These are phyloP conservation scores for Drosophila ambigua DNA, from an alignment of 1,140 invertebrate genomes.

Conservation along the genomic window DNA sequence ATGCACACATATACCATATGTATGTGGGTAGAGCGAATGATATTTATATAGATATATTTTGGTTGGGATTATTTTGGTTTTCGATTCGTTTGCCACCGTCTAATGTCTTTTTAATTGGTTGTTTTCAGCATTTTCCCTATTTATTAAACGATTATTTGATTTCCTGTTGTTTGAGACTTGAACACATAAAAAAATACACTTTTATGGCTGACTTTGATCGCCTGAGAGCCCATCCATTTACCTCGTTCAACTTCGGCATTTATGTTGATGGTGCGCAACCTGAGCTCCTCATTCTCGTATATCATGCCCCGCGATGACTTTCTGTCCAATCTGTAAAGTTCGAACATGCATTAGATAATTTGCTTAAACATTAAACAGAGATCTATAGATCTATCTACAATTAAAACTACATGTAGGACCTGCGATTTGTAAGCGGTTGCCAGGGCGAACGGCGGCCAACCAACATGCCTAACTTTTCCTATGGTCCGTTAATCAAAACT, in stretches of 20 bases:
- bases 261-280: conserved; percentile 94
- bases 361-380: neutral
- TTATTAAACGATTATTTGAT: conserved; percentile 52
- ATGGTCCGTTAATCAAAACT: conserved; percentile 14
- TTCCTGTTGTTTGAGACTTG: conserved; percentile 46
- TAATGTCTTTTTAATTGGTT: conserved; percentile 76
- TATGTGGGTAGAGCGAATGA: neutral
- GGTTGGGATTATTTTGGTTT: conserved; percentile 44
- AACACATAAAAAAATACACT: conserved; percentile 7
- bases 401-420: conserved; percentile 40
- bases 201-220: conserved; percentile 34
- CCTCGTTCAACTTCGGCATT: conserved; percentile 96
- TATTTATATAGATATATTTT: conserved; percentile 31
- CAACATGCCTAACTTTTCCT: conserved; percentile 51
- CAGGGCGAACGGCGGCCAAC: conserved; percentile 65
- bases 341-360: conserved; percentile 10
- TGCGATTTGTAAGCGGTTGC: conserved; percentile 62
- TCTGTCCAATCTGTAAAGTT: conserved; percentile 88
- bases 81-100: conserved; percentile 36
- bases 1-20: conserved; percentile 25
- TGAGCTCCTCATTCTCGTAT: conserved; percentile 96
- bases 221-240: conserved; percentile 80
- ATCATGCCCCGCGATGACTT: conserved; percentile 94
- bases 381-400: neutral
- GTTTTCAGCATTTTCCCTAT: conserved; percentile 39